A percentile compares a stretch with the other conserved stretches of the same genome.
Evolutionary conservation across 2,888 invertebrate genomes (phyloP).

Genomic region (Acleris cristana): DNA sequence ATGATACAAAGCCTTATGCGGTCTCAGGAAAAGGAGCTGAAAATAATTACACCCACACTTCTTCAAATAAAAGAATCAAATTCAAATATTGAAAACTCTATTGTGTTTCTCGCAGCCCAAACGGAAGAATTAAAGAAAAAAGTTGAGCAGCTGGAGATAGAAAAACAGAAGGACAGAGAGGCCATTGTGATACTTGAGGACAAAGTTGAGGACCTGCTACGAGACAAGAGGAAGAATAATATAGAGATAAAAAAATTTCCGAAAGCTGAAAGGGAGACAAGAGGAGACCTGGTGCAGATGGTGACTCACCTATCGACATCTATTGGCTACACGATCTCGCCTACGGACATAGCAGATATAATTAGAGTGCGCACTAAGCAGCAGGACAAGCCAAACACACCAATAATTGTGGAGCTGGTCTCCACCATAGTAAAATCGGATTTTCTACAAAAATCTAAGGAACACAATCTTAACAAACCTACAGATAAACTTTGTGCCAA

Average conservation of each 20-base stretch:
- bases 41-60: slow-evolving; percentile 16
- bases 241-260: too few species aligned
- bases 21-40: slow-evolving; percentile 24
- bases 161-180: too few species aligned
- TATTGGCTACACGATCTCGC: too few species aligned
- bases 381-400: slow-evolving; percentile 24
- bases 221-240: too few species aligned
- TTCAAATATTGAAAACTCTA: slow-evolving; percentile 37
- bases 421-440: slow-evolving; percentile 39
- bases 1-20: slow-evolving; percentile 6
- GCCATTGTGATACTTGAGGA: too few species aligned
- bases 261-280: too few species aligned
- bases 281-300: too few species aligned
- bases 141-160: slow-evolving; percentile 22
- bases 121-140: slow-evolving; percentile 35
- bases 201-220: too few species aligned
- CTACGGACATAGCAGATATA: too few species aligned
- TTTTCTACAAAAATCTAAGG: slow-evolving; percentile 38
- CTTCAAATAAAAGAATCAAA: slow-evolving; percentile 31
- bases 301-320: too few species aligned
- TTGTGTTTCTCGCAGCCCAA: slow-evolving; percentile 24
- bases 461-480: slow-evolving; percentile 37
- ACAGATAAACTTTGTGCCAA: slow-evolving; percentile 41
- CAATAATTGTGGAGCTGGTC: slow-evolving; percentile 40
- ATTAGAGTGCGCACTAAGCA: too few species aligned